Evolutionary conservation across 2,113 vertebrate genomes (phyloP).

Genomic region (Abramis brama): DNA sequence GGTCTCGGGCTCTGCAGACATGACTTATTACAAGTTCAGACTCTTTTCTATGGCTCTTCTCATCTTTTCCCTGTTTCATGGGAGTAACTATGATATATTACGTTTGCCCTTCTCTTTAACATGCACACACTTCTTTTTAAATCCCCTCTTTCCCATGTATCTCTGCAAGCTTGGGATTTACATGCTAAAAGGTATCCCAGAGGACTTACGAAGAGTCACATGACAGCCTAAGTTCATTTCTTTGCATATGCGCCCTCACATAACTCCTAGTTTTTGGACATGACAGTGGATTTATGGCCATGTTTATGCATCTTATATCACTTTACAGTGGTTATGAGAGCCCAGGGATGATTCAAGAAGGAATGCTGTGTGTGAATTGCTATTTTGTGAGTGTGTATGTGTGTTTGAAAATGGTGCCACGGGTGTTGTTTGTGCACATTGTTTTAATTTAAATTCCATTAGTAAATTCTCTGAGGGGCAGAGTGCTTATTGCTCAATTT

Average conservation of each 20-base stretch:
- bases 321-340: constrained; percentile 52
- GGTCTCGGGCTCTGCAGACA: constrained; percentile 29
- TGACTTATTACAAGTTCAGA: constrained; percentile 40
- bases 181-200: constrained; percentile 34
- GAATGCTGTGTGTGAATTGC: constrained; percentile 18
- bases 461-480: background rate
- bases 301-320: constrained; percentile 53
- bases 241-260: background rate
- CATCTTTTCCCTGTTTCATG: background rate
- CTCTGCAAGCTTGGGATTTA: constrained; percentile 47
- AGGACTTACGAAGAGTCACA: constrained; percentile 41
- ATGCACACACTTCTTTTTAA: constrained; percentile 37
- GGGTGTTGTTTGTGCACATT: constrained; percentile 28
- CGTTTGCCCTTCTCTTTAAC: constrained; percentile 33
- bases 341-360: constrained; percentile 34
- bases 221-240: constrained; percentile 33
- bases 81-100: constrained; percentile 15
- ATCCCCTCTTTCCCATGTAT: constrained; percentile 21
- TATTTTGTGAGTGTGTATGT: background rate
- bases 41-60: background rate
- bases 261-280: constrained; percentile 49
- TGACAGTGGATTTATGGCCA: constrained; percentile 50
- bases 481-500: background rate
- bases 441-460: constrained; percentile 51
- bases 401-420: constrained; percentile 7